A percentile compares a stretch with the other conserved stretches of the same genome.
phyloP scores from a whole-genome alignment of 2,797 vertebrate species.

The Amazonetta brasiliensis region DNA sequence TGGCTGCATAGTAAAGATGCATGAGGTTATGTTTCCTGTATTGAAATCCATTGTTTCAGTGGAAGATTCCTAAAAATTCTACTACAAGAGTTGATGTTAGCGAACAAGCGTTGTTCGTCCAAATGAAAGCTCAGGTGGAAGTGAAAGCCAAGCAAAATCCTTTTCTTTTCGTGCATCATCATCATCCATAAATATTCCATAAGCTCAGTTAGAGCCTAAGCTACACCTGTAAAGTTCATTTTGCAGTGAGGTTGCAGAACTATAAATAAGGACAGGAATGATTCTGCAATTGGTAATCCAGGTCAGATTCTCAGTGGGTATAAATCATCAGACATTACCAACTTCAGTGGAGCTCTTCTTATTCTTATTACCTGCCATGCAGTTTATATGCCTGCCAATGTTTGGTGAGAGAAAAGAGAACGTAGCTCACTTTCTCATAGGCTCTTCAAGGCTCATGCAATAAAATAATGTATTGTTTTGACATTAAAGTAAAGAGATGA shows the following conservation, averaged over 20 bases:
- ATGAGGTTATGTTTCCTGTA: neutral
- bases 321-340: neutral
- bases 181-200: neutral
- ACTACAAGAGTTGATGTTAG: neutral
- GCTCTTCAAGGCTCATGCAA: neutral
- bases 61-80: neutral
- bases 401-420: neutral
- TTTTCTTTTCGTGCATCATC: neutral
- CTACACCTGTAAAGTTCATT: neutral
- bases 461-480: constrained; percentile 20
- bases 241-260: neutral
- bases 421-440: neutral
- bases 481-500: neutral
- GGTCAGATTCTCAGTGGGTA: neutral
- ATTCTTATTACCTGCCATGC: neutral
- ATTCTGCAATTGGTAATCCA: neutral
- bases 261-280: neutral
- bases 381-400: constrained; percentile 20
- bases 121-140: neutral
- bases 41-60: neutral
- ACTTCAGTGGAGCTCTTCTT: neutral
- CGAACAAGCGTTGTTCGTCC: neutral
- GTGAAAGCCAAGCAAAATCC: neutral
- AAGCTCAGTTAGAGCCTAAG: neutral
- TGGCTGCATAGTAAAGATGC: neutral